These are phyloP conservation scores for Tipula unca DNA, from an alignment of 2,888 invertebrate genomes.

Conservation along the genomic window DNA sequence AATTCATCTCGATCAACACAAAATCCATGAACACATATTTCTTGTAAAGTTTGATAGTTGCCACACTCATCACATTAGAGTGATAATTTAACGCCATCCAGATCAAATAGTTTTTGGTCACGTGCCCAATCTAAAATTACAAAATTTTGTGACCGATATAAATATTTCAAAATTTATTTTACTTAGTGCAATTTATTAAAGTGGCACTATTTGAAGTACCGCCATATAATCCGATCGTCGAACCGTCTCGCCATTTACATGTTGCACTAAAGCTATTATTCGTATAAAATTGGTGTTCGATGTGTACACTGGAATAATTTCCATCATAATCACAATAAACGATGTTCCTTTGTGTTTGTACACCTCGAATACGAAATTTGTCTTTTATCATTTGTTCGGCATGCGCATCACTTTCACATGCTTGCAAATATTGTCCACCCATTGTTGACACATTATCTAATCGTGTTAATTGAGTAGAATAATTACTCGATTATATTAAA, in stretches of 20 bases:
- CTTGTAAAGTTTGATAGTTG: no score
- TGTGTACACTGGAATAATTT: constrained; percentile 50
- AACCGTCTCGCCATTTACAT: constrained; percentile 53
- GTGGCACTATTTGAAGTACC: constrained; percentile 29
- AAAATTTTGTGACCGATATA: constrained; percentile 42
- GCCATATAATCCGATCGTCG: constrained; percentile 48
- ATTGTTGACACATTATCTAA: constrained; percentile 30
- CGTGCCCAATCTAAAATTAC: constrained; percentile 49
- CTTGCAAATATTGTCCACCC: constrained; percentile 53
- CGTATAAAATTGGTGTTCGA: constrained; percentile 41
- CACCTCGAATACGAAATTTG: constrained; percentile 50
- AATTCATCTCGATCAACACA: constrained; percentile 56
- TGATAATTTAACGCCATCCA: no score
- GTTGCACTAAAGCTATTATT: constrained; percentile 46
- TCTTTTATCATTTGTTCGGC: constrained; percentile 45
- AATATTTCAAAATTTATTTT: no score
- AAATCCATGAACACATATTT: no score
- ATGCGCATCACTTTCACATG: constrained; percentile 55
- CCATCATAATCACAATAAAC: constrained; percentile 58
- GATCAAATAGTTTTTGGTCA: constrained; percentile 49
- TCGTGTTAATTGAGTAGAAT: background rate
- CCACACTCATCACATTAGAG: no score
- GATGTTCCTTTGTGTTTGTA: no score
- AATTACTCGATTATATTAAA: background rate
- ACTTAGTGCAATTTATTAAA: no score